These are phyloP conservation scores for Chrosomus eos DNA, from an alignment of 2,797 vertebrate species.

Conservation along the genomic window DNA sequence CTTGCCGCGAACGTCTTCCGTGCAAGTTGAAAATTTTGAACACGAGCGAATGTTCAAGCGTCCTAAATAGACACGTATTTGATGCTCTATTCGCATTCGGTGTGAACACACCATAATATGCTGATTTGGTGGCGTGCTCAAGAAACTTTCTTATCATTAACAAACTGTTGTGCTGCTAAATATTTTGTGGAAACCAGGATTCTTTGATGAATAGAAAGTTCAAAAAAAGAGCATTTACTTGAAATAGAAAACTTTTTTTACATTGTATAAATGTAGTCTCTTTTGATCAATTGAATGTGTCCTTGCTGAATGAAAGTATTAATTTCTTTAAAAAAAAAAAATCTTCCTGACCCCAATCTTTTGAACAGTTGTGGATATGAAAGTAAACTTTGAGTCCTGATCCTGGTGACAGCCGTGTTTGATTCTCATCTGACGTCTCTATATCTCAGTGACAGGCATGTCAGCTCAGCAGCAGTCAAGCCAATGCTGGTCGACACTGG, in stretches of 20 bases:
- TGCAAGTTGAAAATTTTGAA: too few species aligned
- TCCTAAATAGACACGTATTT: too few species aligned
- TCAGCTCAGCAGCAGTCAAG: conserved; percentile 11
- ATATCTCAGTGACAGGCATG: not conserved
- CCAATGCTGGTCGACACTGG: not conserved
- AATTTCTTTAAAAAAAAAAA: not conserved
- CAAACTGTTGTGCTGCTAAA: too few species aligned
- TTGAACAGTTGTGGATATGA: not conserved
- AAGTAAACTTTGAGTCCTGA: not conserved
- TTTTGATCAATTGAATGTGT: not conserved
- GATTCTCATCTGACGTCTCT: conserved; percentile 9
- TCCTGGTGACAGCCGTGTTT: not conserved
- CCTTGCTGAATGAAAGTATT: not conserved
- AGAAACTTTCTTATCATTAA: too few species aligned
- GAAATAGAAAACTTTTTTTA: not conserved
- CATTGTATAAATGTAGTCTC: not conserved
- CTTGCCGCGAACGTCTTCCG: too few species aligned
- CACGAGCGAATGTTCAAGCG: too few species aligned
- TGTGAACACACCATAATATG: too few species aligned
- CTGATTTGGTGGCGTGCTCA: too few species aligned
- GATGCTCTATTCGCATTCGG: too few species aligned
- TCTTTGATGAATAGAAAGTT: too few species aligned
- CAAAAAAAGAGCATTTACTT: too few species aligned
- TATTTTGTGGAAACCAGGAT: too few species aligned
- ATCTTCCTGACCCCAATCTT: not conserved